These are phyloP conservation scores for Henricia sp. DNA, from an alignment of 53 echinoderm and acorn worm genomes.

Conservation along the genomic window DNA sequence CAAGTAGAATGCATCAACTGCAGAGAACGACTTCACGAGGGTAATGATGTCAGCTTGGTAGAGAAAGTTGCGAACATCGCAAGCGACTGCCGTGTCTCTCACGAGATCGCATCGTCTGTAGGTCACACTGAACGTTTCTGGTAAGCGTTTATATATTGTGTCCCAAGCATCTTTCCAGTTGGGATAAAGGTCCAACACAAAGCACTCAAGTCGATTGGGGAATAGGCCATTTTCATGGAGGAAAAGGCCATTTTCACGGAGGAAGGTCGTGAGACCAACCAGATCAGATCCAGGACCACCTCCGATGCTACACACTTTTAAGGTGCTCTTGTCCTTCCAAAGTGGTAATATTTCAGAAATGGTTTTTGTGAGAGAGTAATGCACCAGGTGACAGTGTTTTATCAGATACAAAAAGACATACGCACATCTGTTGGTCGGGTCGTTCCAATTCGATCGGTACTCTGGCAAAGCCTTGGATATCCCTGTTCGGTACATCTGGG, in stretches of 20 bases:
- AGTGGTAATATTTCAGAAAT: neutral
- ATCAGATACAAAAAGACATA: neutral
- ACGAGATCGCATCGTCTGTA: neutral
- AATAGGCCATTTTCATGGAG: too few species aligned
- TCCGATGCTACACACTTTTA: too few species aligned
- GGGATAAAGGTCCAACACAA: neutral
- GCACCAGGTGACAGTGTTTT: neutral
- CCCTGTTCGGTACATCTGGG: too few species aligned
- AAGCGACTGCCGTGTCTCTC: neutral
- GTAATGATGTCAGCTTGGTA: neutral
- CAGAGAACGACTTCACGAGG: constrained; percentile 9
- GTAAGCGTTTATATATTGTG: neutral
- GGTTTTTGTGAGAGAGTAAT: neutral
- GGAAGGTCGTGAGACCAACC: too few species aligned
- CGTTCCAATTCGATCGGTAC: too few species aligned
- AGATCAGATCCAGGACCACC: too few species aligned
- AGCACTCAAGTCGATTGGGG: neutral
- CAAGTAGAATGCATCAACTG: neutral
- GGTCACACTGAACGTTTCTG: neutral
- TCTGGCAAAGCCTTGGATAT: too few species aligned
- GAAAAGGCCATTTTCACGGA: neutral
- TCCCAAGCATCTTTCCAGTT: constrained; percentile 19
- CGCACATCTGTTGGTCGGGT: neutral
- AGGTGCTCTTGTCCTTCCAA: neutral
- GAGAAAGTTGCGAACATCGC: neutral